phyloP scores from a whole-genome alignment of 2,888 invertebrate species.

The Lissocephala sabroskyi region DNA sequence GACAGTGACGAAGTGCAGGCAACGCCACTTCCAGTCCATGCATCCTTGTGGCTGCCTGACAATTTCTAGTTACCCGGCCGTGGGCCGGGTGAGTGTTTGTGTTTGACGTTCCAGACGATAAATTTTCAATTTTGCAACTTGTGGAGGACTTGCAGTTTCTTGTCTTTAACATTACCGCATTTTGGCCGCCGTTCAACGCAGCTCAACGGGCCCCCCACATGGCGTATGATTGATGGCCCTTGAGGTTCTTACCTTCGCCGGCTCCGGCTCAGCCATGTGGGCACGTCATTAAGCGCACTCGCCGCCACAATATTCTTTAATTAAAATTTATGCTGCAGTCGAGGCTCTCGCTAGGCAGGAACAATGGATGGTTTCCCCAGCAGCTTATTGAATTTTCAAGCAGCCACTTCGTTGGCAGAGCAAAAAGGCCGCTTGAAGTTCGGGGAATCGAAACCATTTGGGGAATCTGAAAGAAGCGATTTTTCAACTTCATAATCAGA shows the following conservation, averaged over 20 bases:
- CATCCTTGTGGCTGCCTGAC: slow-evolving; percentile 51
- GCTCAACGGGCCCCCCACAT: slow-evolving; percentile 31
- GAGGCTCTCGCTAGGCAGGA: no score
- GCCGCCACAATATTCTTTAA: slow-evolving; percentile 32
- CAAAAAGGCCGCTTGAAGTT: no score
- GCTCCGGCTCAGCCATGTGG: no score
- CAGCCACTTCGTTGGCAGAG: no score
- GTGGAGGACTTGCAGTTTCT: slow-evolving; percentile 10
- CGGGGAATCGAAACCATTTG: no score
- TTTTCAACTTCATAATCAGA: no score
- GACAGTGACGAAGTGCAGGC: slow-evolving; percentile 59
- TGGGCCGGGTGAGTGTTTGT: slow-evolving; percentile 12
- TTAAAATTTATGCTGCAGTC: slow-evolving; percentile 27
- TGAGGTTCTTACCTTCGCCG: no score
- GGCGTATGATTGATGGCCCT: slow-evolving; percentile 60
- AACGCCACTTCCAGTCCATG: slow-evolving; percentile 18
- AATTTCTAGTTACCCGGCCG: slow-evolving; percentile 47
- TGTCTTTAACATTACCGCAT: slow-evolving; percentile 47
- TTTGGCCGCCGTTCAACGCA: slow-evolving; percentile 51
- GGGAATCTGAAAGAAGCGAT: no score
- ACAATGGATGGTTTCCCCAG: no score
- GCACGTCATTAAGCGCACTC: slow-evolving; percentile 24
- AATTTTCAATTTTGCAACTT: slow-evolving; percentile 57
- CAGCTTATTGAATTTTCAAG: no score
- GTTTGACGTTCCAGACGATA: slow-evolving; percentile 49